These are phyloP conservation scores for Muraenolepis orangiensis DNA, from an alignment of 2,797 vertebrate species.

Conservation along the genomic window DNA sequence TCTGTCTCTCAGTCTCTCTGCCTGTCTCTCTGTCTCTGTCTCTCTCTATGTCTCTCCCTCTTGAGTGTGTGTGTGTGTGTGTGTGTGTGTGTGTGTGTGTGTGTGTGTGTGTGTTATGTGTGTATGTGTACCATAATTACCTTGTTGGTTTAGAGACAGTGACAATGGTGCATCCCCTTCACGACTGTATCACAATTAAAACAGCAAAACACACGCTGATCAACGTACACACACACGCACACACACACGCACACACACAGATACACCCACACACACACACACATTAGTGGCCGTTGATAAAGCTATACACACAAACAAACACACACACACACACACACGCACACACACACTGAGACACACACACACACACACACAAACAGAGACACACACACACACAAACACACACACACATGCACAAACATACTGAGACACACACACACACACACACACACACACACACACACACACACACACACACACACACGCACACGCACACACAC, in stretches of 20 bases:
- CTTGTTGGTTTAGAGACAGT: too few species aligned
- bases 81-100: too few species aligned
- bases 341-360: background rate
- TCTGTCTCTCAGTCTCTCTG: too few species aligned
- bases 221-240: background rate
- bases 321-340: background rate
- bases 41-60: too few species aligned
- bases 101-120: too few species aligned
- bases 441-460: background rate
- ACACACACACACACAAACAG: background rate
- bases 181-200: too few species aligned
- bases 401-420: background rate
- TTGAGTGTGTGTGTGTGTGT: too few species aligned
- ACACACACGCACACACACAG: background rate
- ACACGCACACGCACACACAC: slow-evolving; percentile 5
- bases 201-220: too few species aligned
- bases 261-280: background rate
- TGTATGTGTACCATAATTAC: too few species aligned
- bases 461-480: background rate
- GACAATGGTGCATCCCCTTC: too few species aligned
- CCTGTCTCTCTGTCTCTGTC: too few species aligned
- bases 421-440: background rate
- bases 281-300: too few species aligned
- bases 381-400: background rate
- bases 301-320: background rate